Evolutionary conservation across 2,888 invertebrate genomes (phyloP), one percentile per base, ranked within the genome.

Genomic region (Julus scanicus): DNA sequence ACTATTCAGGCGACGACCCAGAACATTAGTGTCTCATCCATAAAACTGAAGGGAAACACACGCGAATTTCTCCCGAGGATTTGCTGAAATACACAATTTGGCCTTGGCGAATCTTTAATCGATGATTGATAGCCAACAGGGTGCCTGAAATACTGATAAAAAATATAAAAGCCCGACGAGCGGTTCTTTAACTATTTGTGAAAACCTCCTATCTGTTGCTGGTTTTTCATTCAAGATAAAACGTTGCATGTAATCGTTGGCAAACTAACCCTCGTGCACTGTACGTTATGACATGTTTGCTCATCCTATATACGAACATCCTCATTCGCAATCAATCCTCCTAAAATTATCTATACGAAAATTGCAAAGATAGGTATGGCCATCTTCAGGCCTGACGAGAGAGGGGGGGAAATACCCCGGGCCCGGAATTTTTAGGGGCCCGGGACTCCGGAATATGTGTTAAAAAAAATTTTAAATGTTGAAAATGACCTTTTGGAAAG

Each of bases 81-180:
- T 63, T 63, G 4, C n/a, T 20, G n/a, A 63, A 20, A 63, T n/a
- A 63, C 20, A 63, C 20, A 15, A 63, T 63, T 63, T 20, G 63
- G 20, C 63, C 63, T 20, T 63, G 63, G 63, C 20, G 63, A 20
- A 63, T 5, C 63, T 20, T 63, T 63, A 63, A 63, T 63, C 63
- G 63, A n/a, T 63, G 63, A 63, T 63, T 63, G 63, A 63, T 63
- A 63, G 63, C 5, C 63, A 63, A 63, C 63, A 63, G 63, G 63
- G 63, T 20, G 63, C 20, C 63, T 63, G 63, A 63, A 63, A n/a
- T n/a, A 20, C 63, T 5, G 63, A 63, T 63, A 63, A 63, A 63
- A n/a, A 63, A 29, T 29, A 29, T 29, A 20, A 63, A 63, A 63
- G n/a, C 63, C 63, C 63, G 63, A 63, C 9, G n/a, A 63, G 63